A percentile compares a stretch with the other conserved stretches of the same genome.
Evolutionary conservation across 2,797 vertebrate species (phyloP).

Genomic region (Pantherophis vulpinus): DNA sequence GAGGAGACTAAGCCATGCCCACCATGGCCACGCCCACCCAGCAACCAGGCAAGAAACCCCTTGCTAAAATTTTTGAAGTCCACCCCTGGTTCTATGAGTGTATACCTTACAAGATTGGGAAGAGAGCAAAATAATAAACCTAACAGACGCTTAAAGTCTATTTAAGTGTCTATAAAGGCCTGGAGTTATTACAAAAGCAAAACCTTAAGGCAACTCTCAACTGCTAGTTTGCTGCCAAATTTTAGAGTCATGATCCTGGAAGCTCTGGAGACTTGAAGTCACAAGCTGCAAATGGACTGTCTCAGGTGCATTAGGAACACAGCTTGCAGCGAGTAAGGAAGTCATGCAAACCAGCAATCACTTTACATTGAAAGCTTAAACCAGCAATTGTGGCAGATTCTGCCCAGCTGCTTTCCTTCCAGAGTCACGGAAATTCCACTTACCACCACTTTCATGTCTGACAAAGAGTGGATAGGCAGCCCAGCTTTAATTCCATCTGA

Average conservation of each 20-base stretch:
- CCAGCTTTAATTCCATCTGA: background rate
- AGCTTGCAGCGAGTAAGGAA: background rate
- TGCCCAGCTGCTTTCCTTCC: background rate
- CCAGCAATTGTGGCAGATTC: background rate
- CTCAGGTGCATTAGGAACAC: background rate
- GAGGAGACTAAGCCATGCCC: too few relatives aligned
- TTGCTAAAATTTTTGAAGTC: too few relatives aligned
- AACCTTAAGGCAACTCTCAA: background rate
- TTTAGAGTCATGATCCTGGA: background rate
- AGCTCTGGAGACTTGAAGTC: background rate
- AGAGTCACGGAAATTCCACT: background rate
- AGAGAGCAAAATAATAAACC: background rate
- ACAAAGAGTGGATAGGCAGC: background rate
- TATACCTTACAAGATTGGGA: background rate
- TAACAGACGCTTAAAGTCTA: background rate
- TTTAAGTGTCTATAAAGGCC: background rate
- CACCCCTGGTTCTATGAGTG: background rate
- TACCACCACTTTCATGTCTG: background rate
- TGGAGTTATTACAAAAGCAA: background rate
- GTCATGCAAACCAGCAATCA: background rate
- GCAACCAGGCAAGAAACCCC: too few relatives aligned
- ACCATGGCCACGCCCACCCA: too few relatives aligned
- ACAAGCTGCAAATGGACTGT: background rate
- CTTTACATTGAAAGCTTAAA: background rate
- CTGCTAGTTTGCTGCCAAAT: background rate